Conservation (phyloP, 2,797 vertebrate species). For the Pangasius sanitwongsei region DNA sequence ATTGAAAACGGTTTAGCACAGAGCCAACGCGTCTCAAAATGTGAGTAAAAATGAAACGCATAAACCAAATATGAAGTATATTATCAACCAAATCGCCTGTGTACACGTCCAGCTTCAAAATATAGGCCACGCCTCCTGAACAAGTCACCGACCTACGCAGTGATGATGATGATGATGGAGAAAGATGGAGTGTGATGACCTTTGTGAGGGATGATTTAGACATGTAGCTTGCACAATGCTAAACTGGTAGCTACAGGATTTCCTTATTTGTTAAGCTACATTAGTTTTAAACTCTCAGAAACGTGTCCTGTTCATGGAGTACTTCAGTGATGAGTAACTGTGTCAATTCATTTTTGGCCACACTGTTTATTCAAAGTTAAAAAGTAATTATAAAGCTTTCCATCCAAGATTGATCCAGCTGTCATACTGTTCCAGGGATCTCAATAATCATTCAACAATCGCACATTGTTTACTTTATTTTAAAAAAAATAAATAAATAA, state of each 20-base stretch:
- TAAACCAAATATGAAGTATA: too few species aligned
- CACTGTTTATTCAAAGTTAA: too few species aligned
- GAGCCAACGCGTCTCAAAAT: too few species aligned
- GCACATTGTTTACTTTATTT: conserved; percentile 28
- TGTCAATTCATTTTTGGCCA: neutral
- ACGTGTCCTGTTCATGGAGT: neutral
- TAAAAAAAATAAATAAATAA: neutral
- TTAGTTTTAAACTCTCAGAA: neutral
- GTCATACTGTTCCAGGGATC: neutral
- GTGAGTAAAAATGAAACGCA: too few species aligned
- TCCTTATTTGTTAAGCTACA: neutral
- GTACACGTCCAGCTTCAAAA: neutral
- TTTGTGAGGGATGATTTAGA: neutral
- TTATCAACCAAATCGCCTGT: neutral
- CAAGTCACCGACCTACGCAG: too few species aligned
- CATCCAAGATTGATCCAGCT: neutral
- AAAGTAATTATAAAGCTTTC: neutral
- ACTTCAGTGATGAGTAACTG: neutral
- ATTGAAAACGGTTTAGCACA: too few species aligned
- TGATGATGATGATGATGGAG: neutral
- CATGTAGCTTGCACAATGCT: too few species aligned
- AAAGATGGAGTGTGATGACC: neutral
- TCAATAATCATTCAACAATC: neutral
- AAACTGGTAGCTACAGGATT: neutral
- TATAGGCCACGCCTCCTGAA: neutral